Evolutionary conservation across 2,888 invertebrate genomes (phyloP).

Genomic region (Diabrotica balteata): DNA sequence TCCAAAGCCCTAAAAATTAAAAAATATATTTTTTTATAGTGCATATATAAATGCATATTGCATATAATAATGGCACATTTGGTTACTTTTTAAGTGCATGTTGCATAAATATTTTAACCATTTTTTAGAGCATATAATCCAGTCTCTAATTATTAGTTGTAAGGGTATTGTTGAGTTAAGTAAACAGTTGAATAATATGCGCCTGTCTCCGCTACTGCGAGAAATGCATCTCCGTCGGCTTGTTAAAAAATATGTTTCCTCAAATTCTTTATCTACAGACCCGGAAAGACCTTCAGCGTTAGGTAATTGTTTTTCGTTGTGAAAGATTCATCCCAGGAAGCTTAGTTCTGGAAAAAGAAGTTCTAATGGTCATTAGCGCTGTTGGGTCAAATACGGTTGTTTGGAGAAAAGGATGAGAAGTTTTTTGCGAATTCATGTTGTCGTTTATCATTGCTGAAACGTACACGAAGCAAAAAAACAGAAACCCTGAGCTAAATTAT

Average conservation of each 20-base stretch:
- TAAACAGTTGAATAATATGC: no score
- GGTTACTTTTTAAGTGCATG: no score
- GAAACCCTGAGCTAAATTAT: no score
- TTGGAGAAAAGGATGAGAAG: background rate
- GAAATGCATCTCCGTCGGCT: conserved; percentile 19
- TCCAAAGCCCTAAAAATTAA: no score
- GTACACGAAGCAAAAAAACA: background rate
- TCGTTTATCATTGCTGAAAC: conserved; percentile 8
- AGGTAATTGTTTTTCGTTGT: conserved; percentile 38
- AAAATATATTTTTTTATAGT: no score
- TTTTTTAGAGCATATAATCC: no score
- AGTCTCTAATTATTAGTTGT: no score
- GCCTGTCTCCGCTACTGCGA: background rate
- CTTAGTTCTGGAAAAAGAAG: conserved; percentile 11
- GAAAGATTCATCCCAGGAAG: conserved; percentile 17
- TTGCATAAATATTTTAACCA: no score
- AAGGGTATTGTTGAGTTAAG: no score
- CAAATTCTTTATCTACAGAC: conserved; percentile 29
- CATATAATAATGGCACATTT: no score
- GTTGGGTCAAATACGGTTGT: conserved; percentile 16
- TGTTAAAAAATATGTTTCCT: conserved; percentile 36
- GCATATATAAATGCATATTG: no score
- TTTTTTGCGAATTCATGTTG: conserved; percentile 16
- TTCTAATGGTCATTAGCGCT: conserved; percentile 20
- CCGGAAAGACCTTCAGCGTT: conserved; percentile 35